phyloP scores from a whole-genome alignment of 2,888 invertebrate genomes.

The Drosophila hawaiiensis region DNA sequence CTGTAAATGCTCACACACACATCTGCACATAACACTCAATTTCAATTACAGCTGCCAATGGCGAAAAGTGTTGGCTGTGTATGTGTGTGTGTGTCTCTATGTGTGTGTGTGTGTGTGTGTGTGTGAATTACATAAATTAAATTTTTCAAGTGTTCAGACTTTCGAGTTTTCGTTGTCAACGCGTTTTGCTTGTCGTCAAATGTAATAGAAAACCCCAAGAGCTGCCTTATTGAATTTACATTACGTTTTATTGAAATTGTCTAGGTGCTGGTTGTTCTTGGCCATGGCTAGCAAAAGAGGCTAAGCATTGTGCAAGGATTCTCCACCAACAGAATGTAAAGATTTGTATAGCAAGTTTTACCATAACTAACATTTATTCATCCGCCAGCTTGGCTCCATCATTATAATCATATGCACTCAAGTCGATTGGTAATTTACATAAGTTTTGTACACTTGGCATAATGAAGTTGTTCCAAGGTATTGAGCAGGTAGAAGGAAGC shows the following conservation, averaged over 20 bases:
- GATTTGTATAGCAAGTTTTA: neutral
- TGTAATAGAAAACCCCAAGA: constrained; percentile 10
- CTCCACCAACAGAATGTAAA: neutral
- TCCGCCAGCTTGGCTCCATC: neutral
- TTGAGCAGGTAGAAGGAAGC: neutral
- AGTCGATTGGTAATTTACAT: constrained; percentile 1
- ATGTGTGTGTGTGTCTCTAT: neutral
- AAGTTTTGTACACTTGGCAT: neutral
- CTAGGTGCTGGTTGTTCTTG: neutral
- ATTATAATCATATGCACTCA: neutral
- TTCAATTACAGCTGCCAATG: constrained; percentile 77
- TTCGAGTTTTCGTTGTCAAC: constrained; percentile 45
- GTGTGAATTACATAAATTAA: constrained; percentile 68
- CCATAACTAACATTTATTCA: neutral
- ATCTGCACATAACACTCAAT: constrained; percentile 29
- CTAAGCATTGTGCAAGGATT: neutral
- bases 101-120: neutral
- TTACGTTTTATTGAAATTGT: constrained; percentile 25
- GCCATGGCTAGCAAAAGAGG: neutral
- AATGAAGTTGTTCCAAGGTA: neutral
- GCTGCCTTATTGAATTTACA: constrained; percentile 27
- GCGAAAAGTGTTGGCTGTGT: constrained; percentile 63
- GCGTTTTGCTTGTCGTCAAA: constrained; percentile 4
- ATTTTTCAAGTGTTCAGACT: constrained; percentile 39
- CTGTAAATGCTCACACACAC: constrained; percentile 28